phyloP scores from a whole-genome alignment of 2,888 invertebrate genomes.

The Nasonia oneida region DNA sequence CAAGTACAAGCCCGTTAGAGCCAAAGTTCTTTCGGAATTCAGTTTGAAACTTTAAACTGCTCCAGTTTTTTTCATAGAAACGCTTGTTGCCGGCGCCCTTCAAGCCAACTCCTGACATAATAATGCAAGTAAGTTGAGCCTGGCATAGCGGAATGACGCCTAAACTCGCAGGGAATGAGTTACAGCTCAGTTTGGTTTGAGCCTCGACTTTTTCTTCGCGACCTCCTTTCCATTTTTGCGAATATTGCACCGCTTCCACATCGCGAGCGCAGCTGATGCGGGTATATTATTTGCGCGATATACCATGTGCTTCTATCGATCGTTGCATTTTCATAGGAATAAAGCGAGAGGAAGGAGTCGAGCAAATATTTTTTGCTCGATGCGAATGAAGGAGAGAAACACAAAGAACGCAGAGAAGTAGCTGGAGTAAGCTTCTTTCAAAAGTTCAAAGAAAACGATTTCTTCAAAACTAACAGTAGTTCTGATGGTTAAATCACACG shows the following conservation, averaged over 20 bases:
- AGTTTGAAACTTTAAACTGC: conserved; percentile 11
- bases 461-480: conserved; percentile 4
- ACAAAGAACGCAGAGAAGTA: neutral
- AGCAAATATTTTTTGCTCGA: neutral
- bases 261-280: too few species aligned
- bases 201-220: neutral
- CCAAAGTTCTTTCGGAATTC: neutral
- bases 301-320: too few species aligned
- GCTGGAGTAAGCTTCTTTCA: neutral
- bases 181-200: neutral
- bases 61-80: neutral
- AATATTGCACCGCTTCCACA: too few species aligned
- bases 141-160: neutral
- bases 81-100: neutral
- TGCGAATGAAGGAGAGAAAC: neutral
- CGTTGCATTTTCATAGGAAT: neutral
- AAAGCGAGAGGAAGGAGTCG: neutral
- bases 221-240: neutral
- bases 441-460: conserved; percentile 6
- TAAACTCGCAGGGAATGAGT: neutral
- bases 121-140: neutral
- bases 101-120: neutral
- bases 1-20: neutral
- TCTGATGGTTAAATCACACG: conserved; percentile 21
- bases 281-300: too few species aligned